Conservation (phyloP, 2,797 vertebrate genomes). For the Tympanoctomys barrerae region DNA sequence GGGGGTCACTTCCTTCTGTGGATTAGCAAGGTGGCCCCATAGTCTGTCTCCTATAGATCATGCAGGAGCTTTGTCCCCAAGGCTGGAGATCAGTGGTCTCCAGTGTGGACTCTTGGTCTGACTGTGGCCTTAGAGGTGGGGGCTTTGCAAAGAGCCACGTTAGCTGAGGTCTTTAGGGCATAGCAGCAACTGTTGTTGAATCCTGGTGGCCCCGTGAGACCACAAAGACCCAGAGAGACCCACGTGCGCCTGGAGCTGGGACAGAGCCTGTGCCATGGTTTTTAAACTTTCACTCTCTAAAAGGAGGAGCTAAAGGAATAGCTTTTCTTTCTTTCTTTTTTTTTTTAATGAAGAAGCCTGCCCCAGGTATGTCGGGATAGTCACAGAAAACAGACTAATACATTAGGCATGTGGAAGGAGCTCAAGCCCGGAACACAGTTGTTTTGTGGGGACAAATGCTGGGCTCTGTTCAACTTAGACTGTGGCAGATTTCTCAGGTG, state of each 20-base stretch:
- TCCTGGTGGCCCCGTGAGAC: background rate
- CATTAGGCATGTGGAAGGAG: background rate
- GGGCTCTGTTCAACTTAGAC: slow-evolving; percentile 62
- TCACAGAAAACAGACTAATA: background rate
- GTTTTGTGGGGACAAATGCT: background rate
- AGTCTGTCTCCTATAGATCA: background rate
- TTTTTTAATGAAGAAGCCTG: background rate
- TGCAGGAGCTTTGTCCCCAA: background rate
- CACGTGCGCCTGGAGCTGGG: background rate
- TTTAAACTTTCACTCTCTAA: background rate
- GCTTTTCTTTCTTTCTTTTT: background rate
- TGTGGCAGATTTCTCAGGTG: slow-evolving; percentile 62
- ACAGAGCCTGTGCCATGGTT: background rate
- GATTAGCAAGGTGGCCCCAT: background rate
- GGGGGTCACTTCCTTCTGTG: background rate
- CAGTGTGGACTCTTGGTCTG: background rate
- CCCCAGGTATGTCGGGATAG: background rate
- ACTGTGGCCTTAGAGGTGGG: background rate
- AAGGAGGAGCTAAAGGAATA: background rate
- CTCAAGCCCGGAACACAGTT: background rate
- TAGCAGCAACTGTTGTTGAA: background rate
- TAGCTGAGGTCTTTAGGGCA: background rate
- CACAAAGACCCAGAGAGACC: background rate
- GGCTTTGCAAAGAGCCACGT: background rate
- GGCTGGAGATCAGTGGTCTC: background rate